Conservation (phyloP, 30 jellyfish, hydroid and myxozoan genomes). For the Cassiopea xamachana region DNA sequence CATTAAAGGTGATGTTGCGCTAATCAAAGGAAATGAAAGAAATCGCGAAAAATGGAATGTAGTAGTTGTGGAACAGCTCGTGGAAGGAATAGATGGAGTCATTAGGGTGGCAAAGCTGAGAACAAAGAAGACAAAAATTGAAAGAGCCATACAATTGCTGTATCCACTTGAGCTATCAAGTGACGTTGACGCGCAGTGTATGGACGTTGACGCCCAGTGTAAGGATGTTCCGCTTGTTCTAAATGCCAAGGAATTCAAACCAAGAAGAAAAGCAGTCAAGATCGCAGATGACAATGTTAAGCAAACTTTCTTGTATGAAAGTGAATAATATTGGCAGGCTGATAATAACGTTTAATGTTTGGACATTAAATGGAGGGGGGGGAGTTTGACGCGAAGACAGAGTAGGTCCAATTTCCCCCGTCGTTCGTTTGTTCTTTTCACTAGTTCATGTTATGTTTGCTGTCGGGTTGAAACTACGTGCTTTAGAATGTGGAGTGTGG, state of each 20-base stretch:
- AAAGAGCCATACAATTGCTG: slow-evolving; percentile 67
- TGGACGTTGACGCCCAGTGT: not conserved
- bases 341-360: slow-evolving; percentile 4
- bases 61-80: slow-evolving; percentile 42
- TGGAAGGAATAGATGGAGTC: slow-evolving; percentile 67
- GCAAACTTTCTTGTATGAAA: slow-evolving; percentile 2
- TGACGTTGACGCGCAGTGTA: slow-evolving; percentile 10
- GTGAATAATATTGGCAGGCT: not conserved
- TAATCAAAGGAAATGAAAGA: slow-evolving; percentile 66
- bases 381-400: slow-evolving; percentile 27
- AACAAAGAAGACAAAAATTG: slow-evolving; percentile 59
- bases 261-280: slow-evolving; percentile 10
- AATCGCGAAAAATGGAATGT: slow-evolving; percentile 64
- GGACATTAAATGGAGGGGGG: slow-evolving; percentile 31
- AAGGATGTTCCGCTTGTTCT: slow-evolving; percentile 1
- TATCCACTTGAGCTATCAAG: slow-evolving; percentile 70
- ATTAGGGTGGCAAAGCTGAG: slow-evolving; percentile 67
- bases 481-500: no score
- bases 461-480: not conserved
- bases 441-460: not conserved
- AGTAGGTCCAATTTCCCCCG: not conserved
- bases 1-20: slow-evolving; percentile 69
- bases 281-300: not conserved
- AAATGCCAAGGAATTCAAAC: slow-evolving; percentile 20
- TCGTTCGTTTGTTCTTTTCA: not conserved